Percentiles rank a stretch among this genome's conserved stretches.
phyloP scores from a whole-genome alignment of 2,797 vertebrate genomes.

The Cyprinodon diabolis region DNA sequence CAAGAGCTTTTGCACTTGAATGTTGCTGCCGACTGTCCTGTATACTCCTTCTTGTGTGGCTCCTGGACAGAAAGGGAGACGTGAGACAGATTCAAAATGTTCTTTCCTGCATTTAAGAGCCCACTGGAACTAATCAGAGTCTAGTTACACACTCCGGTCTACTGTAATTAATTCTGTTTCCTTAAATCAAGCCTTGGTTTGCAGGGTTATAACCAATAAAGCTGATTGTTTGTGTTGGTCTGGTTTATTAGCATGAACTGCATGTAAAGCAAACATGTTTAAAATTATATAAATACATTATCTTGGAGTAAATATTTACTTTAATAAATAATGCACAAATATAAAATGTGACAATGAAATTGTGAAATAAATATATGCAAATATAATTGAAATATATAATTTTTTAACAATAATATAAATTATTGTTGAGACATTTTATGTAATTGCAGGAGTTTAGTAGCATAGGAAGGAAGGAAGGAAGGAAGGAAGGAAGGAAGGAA shows the following conservation, averaged over 20 bases:
- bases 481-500: neutral
- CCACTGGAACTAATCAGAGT: constrained; percentile 18
- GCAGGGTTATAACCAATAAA: constrained; percentile 1
- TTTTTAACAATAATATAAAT: no score
- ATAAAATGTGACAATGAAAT: no score
- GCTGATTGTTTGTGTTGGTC: neutral
- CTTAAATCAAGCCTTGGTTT: neutral
- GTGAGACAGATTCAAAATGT: constrained; percentile 39
- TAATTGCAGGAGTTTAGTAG: no score
- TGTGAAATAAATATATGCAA: no score
- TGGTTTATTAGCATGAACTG: neutral
- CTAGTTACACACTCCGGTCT: constrained; percentile 9
- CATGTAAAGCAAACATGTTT: no score
- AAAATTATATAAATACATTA: no score
- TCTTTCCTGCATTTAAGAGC: constrained; percentile 28
- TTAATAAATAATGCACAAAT: no score
- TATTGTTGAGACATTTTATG: no score
- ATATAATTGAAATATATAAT: no score
- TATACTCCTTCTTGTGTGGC: constrained; percentile 92
- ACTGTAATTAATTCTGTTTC: constrained; percentile 4
- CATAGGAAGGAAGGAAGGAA: neutral
- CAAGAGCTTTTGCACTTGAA: constrained; percentile 97
- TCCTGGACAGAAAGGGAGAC: constrained; percentile 73
- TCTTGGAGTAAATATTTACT: no score
- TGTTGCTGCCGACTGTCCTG: constrained; percentile 97